These are phyloP conservation scores for Anguilla marmorata DNA, from an alignment of 2,797 vertebrate species.

Conservation along the genomic window DNA sequence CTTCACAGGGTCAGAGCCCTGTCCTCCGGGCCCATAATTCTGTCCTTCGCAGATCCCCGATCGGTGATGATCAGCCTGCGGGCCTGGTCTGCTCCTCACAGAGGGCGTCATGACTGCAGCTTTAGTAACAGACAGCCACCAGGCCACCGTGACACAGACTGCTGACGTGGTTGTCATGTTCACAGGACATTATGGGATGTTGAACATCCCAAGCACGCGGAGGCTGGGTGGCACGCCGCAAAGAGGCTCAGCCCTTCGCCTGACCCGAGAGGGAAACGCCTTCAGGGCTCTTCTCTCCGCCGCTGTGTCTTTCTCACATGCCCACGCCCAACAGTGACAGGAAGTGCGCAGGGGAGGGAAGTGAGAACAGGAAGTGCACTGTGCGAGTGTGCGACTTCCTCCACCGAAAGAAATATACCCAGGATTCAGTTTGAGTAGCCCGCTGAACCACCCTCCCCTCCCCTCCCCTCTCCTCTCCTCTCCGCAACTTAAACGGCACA, in stretches of 20 bases:
- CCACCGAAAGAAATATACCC: not conserved
- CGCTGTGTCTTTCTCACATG: slow-evolving; percentile 28
- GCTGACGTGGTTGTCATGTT: not conserved
- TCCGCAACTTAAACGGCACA: not conserved
- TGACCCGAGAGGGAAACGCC: not conserved
- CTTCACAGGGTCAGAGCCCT: not conserved
- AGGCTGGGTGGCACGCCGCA: not conserved
- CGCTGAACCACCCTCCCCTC: not conserved
- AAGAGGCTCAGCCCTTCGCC: not conserved
- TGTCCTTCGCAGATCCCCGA: not conserved
- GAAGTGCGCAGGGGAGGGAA: slow-evolving; percentile 66
- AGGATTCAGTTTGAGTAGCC: slow-evolving; percentile 1
- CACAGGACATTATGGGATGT: not conserved
- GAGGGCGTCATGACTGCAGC: not conserved
- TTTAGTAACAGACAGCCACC: not conserved
- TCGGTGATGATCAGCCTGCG: not conserved
- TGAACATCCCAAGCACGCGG: not conserved
- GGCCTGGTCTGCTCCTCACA: too few species aligned
- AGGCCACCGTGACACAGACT: not conserved
- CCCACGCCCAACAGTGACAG: slow-evolving; percentile 52
- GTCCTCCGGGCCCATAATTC: not conserved
- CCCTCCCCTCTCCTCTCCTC: not conserved
- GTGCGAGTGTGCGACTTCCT: slow-evolving; percentile 52
- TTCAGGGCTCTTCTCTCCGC: not conserved
- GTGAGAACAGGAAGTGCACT: slow-evolving; percentile 69